Evolutionary conservation across 2,113 vertebrate genomes (phyloP), one percentile per base, ranked within the genome.

Genomic region (Triplophysa tibetana): DNA sequence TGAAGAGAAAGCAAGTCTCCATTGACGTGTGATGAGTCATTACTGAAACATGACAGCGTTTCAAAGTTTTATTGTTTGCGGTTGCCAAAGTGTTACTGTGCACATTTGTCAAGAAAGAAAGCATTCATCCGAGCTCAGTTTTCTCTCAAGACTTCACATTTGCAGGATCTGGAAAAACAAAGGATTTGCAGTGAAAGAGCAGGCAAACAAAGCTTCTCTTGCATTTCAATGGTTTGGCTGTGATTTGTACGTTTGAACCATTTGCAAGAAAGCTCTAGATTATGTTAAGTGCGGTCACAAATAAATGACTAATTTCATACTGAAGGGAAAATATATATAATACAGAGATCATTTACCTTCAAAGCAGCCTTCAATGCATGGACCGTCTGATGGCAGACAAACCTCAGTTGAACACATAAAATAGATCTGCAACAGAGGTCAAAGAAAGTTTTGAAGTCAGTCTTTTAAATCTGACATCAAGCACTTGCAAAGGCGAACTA

Each of bases 381-480:
- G 90, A 13, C 91, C 91, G 1, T 94, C 89, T 26, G 26, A 85
- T 2, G 89, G 89, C 0, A 90, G 92, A 83, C 93, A 94, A 69
- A 93, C 86, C 84, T 94, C 92, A 33, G 92, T 92, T 0, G 92
- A 91, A 83, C 93, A 94, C 92, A 94, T 93, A 80, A 93, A 93
- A 88, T 94, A 93, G 82, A 93, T 91, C 93, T 94, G 87, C 75
- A 61, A 65, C 24, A 21, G 13, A 3, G 16, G 13, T 63, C 82
- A 38, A 8, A 2, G 23, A 23, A 26, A 19, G 8, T 17, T 60
- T 14, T 58, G 14, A 38, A 24, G 11, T 6, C 21, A 24, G 7
- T 38, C 33, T 38, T 38, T 38, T 7, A 38, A 38, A 7, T 38
- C 33, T 38, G 26, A 38, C 29, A 17, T 45, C 19, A 70, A 58